Base-by-base conservation (phyloP, 2,113 vertebrate species). In the Thamnaconus septentrionalis region DNA sequence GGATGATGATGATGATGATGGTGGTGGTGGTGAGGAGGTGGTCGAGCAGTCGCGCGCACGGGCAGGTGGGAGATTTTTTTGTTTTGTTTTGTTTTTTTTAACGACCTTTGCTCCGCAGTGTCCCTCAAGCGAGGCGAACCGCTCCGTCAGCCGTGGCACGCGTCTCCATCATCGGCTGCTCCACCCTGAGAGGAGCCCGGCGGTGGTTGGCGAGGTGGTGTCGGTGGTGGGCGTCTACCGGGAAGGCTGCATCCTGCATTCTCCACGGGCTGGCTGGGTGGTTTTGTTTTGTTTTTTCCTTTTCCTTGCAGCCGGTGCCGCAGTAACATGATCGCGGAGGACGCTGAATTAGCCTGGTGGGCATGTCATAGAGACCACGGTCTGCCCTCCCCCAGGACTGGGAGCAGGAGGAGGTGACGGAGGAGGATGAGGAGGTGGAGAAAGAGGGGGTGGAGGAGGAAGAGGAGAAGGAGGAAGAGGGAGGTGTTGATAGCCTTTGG, bases 281-380 rank as follows among this genome's bases (percentile, higher is more conserved):
- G 18, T 1, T 31, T 31, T 31, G 1, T 31, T 31, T 31, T 31
- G 1, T 31, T 31, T 2, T 2, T 31, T 2, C 18, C 18, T 31
- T 31, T 31, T 31, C 18, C 18, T 31, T 31, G 18, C 18, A 1
- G 73, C 66, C 77, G 58, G 62, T 81, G 71, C 75, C 65, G 88
- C 88, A 83, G 81, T 72, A 74, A 79, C 73, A 65, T 62, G 78
- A 71, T 54, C 59, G 66, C 4, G 60, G 63, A 50, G 56, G 1
- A 31, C 6, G 65, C 59, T 61, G 52, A 55, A 56, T 76, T 59
- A 59, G 62, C 61, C 61, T 6, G 67, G 1, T 67, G n/a, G 53
- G 69, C 44, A 18, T 53, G 43, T 31, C 18, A 45, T 49, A 49
- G 51, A 41, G 52, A 39, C 1, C 57, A 6, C 43, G 68, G 56